These are phyloP conservation scores for Tetragonula carbonaria DNA, from an alignment of 2,888 invertebrate genomes.

Conservation along the genomic window DNA sequence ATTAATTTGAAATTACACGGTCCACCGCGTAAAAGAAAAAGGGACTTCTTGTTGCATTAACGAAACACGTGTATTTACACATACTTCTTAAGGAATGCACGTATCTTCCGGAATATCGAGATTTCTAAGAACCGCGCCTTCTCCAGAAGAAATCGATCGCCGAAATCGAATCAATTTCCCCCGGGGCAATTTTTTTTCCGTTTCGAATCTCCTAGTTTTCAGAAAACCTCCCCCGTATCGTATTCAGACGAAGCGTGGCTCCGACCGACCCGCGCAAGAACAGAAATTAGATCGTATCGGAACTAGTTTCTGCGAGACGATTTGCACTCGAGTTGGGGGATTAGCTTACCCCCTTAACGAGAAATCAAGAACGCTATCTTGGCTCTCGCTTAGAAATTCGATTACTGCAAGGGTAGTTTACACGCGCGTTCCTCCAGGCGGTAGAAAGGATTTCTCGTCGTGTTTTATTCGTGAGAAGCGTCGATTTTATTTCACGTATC, in stretches of 20 bases:
- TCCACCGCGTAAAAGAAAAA: too few species aligned
- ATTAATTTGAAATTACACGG: too few species aligned
- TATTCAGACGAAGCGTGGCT: neutral
- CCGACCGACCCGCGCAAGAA: neutral
- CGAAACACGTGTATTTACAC: too few species aligned
- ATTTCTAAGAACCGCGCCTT: neutral
- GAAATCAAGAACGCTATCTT: constrained; percentile 28
- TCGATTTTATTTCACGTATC: constrained; percentile 20
- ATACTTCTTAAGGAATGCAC: neutral
- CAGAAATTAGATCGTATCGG: constrained; percentile 19
- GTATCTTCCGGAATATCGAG: neutral
- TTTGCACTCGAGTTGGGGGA: neutral
- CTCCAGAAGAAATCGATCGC: neutral
- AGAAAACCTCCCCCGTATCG: neutral
- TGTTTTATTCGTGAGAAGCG: constrained; percentile 25
- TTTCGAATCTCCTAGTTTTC: neutral
- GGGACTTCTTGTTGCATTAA: too few species aligned
- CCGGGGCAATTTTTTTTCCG: neutral
- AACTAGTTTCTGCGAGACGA: neutral
- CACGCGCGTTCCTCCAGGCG: neutral
- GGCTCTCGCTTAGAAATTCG: constrained; percentile 48
- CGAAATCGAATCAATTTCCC: constrained; percentile 7
- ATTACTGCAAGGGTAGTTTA: constrained; percentile 25
- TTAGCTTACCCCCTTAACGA: constrained; percentile 35
- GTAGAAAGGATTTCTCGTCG: constrained; percentile 33